Evolutionary conservation across 2,113 vertebrate genomes (phyloP).

Genomic region (Cryptoleucopteryx plumbea): DNA sequence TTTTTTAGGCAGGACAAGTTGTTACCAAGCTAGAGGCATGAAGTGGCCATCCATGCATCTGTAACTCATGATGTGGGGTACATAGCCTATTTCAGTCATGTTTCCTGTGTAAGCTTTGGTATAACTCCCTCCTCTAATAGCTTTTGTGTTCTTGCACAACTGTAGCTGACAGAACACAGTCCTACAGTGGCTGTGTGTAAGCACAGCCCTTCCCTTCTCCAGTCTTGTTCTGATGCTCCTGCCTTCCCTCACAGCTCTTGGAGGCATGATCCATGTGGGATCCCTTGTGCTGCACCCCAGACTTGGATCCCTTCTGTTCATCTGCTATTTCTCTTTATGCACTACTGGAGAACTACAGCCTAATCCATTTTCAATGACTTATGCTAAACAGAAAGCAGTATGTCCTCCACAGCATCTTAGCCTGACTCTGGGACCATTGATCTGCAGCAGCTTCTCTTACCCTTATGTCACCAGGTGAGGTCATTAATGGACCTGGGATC

Average conservation of each 20-base stretch:
- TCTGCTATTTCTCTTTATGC: not conserved
- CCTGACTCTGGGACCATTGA: rapidly evolving
- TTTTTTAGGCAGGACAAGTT: not conserved
- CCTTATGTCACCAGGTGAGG: not conserved
- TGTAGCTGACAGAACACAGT: not conserved
- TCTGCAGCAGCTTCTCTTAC: not conserved
- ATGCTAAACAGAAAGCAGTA: not conserved
- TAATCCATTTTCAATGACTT: not conserved
- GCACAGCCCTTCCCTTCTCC: not conserved
- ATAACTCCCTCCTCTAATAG: not conserved
- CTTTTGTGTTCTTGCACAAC: not conserved
- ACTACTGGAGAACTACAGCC: not conserved
- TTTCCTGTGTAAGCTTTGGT: not conserved
- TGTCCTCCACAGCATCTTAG: too few relatives aligned
- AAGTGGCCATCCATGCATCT: not conserved
- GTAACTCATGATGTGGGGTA: not conserved
- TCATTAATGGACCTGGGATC: not conserved
- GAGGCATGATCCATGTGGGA: not conserved
- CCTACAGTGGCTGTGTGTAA: not conserved
- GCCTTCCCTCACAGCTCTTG: not conserved
- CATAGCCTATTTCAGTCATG: not conserved
- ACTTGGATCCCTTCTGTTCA: not conserved
- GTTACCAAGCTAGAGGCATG: not conserved
- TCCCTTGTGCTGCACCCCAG: not conserved
- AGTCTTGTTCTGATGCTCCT: not conserved